These are phyloP conservation scores for Gobio gobio DNA, from an alignment of 2,113 vertebrate species.

Conservation along the genomic window DNA sequence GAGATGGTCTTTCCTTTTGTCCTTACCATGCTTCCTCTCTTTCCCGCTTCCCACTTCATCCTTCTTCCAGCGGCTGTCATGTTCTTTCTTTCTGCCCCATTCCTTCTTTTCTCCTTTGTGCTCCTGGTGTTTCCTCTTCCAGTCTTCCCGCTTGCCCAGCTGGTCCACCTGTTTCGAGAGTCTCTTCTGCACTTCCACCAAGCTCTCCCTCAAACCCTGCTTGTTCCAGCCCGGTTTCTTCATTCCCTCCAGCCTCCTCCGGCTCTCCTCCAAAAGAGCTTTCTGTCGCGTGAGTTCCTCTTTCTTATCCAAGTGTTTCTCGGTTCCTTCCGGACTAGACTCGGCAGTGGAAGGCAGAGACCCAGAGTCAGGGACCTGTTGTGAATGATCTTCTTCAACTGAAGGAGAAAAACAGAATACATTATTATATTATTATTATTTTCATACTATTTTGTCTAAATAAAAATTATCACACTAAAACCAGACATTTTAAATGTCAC, in stretches of 20 bases:
- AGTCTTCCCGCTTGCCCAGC: constrained; percentile 62
- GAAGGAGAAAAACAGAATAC: constrained; percentile 15
- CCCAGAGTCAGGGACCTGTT: constrained; percentile 35
- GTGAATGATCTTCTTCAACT: constrained; percentile 56
- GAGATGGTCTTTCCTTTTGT: constrained; percentile 65
- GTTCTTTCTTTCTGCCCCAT: constrained; percentile 61
- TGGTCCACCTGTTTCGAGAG: constrained; percentile 72
- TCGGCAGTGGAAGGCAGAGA: constrained; percentile 49
- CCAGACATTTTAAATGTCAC: too few species aligned
- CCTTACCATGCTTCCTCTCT: constrained; percentile 52
- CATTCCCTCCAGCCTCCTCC: constrained; percentile 72
- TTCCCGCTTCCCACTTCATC: constrained; percentile 50
- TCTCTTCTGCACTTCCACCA: constrained; percentile 74
- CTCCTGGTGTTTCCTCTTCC: constrained; percentile 66
- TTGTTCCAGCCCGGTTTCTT: constrained; percentile 64
- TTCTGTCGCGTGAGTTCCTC: constrained; percentile 73
- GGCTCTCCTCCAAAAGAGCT: constrained; percentile 72
- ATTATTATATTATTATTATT: too few species aligned
- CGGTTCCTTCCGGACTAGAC: constrained; percentile 48
- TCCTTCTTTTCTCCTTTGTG: constrained; percentile 48
- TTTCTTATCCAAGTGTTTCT: constrained; percentile 44
- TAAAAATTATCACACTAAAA: too few species aligned
- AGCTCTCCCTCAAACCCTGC: constrained; percentile 67
- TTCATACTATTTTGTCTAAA: too few species aligned
- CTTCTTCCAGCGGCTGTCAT: constrained; percentile 20